Evolutionary conservation across 2,888 invertebrate species (phyloP), one percentile per base, ranked within the genome.

Genomic region (Scaptodrosophila latifasciaeformis): DNA sequence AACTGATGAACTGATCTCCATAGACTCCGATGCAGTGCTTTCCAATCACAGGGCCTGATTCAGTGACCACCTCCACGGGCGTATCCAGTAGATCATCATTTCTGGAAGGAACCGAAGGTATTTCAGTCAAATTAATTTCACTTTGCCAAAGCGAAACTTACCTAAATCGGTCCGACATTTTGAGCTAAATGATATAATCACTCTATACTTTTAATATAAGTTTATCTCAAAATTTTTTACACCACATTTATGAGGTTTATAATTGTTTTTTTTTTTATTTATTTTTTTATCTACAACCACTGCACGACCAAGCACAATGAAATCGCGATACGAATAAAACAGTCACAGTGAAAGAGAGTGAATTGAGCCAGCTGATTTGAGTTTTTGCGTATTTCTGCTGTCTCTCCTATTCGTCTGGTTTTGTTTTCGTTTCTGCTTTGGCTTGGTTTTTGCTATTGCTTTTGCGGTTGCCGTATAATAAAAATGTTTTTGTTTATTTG

Each of bases 11-110:
- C 15, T 54, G 45, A 21, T 71, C 61, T 29, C 59, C 62, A 29
- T 82, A 83, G 5, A 80, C 59, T 21, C 75, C 65, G 3, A 53
- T 59, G 9, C 81, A 68, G 9, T 48, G 66, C 4, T 72, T 66
- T 12, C 86, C 85, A 24, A 62, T 63, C 1, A 86, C 60, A 35
- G 70, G 66, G 2, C 86, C 86, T 27, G 71, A 74, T 1, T 37
- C 60, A 0, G 84, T 85, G 0, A 30, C 35, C 0, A 80, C 59
- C 13, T 56, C 37, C n/a, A 39, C 13, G 9, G 49, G 29, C 29
- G 34, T 9, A 35, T 5, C 19, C 1, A 7, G 24, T 3, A 7
- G 24, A 24, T 24, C 24, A 7, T 24, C 24, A 7, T 24, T 7
- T 24, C 24, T n/a, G n/a, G n/a, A n/a, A n/a, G n/a, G n/a, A n/a